Evolutionary conservation across 2,888 invertebrate genomes (phyloP), one percentile per base, ranked within the genome.

Genomic region (Drosophila meridionalis): DNA sequence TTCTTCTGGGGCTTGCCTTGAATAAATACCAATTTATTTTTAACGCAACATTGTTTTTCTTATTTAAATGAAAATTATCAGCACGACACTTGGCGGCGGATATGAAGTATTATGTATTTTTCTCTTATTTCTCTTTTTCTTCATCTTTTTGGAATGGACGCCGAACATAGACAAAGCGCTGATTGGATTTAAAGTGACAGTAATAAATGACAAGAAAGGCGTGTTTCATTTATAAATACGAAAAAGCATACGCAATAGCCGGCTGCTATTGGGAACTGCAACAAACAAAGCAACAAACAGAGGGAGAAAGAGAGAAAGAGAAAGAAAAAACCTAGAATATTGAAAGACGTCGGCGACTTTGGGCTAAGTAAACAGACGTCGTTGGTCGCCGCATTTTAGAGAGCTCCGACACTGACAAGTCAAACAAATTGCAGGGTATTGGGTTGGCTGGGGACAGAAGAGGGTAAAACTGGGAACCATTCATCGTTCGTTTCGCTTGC

Each of bases 171-270:
- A 88, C 84, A 81, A 83, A 90, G 83, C 83, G 90, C 87, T 90
- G 90, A 91, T 90, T 87, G 91, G 90, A 91, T 91, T 88, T 83
- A 87, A 90, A 87, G 81, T 91, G 91, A 90, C 90, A 90, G 87
- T 91, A 88, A 90, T 88, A 90, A 91, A 90, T 90, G 91, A 90
- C 91, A 83, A 82, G 84, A 83, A 90, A 88, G 87, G 91, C 82
- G 78, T 78, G 80, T 82, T 80, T 81, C 87, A 72, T 83, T 90
- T 90, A 88, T 74, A 83, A 75, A 89, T 87, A 80, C 64, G 40
- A 52, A 66, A 69, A 50, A 52, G 60, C 57, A 74, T 76, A 78
- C 62, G 65, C 74, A 68, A 59, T 68, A 55, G 40, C 42, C 47
- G 20, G 65, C 53, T 47, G 48, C 38, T 55, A 57, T 40, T 28